Base-by-base conservation (phyloP, 2,888 invertebrate species). In the Thumatha senex region DNA sequence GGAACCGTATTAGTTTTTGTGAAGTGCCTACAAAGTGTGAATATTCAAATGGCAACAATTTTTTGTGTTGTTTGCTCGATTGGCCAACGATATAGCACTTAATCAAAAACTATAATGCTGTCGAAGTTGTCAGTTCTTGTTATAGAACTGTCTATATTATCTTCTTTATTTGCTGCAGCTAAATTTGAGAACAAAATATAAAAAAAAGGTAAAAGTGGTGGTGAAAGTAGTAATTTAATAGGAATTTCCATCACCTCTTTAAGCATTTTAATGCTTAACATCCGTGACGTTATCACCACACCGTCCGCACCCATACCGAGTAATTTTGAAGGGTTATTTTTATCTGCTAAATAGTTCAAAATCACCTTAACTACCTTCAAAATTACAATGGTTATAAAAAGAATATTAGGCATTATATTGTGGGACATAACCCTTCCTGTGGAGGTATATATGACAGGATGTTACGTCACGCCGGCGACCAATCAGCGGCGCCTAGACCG, bases 401-500 rank as follows among this genome's bases (percentile, higher is more conserved):
- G 51, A 53, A 60, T 59, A 50, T 54, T 58, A 50, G 46, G 40
- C 40, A 50, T 50, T 62, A 51, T 49, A 46, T 51, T 53, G 63
- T 11, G 31, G 18, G 40, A 49, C 59, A 57, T 63, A 65, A 63
- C 56, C 65, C 40, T 43, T 40, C 66, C 48, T 30, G 39, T 39
- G 31, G 45, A 44, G 13, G 55, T 49, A 38, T 63, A 54, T 58
- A 66, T 56, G 56, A 54, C 61, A 63, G 67, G 64, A 67, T 53
- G 51, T 54, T 39, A 56, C 66, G 66, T 66, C 59, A 63, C 64
- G 34, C 13, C 36, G 43, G 51, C 47, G 44, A 36, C 67, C 66
- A 66, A 66, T 66, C 64, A 56, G 61, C 54, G 55, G 51, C 52
- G 36, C 36, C 48, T 49, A 51, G 49, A 63, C 66, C 63, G 66